A percentile compares a stretch with the other conserved stretches of the same genome.
phyloP scores from a whole-genome alignment of 2,113 vertebrate genomes.

The Micromys minutus region DNA sequence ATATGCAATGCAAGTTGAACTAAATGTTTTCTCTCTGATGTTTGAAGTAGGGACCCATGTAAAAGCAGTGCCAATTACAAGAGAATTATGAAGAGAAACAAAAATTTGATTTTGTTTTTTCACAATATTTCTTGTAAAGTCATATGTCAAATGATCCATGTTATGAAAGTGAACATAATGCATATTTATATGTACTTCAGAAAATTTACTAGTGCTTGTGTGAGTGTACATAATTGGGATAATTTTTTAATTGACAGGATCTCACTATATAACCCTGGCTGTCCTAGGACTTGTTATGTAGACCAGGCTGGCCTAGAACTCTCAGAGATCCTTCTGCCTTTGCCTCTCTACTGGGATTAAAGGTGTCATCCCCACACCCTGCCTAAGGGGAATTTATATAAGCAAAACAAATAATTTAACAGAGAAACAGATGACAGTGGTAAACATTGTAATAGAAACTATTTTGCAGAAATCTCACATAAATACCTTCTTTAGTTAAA shows the following conservation, averaged over 20 bases:
- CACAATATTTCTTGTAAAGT: slow-evolving; percentile 66
- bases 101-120: slow-evolving; percentile 63
- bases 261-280: neutral
- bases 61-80: slow-evolving; percentile 50
- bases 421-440: slow-evolving; percentile 37
- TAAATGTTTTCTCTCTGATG: slow-evolving; percentile 45
- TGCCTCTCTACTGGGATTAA: neutral
- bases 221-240: slow-evolving; percentile 2
- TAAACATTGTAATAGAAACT: slow-evolving; percentile 54
- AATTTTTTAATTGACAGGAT: neutral
- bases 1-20: slow-evolving; percentile 9
- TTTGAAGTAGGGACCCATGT: neutral
- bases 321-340: neutral
- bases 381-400: slow-evolving; percentile 17
- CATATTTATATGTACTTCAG: slow-evolving; percentile 45
- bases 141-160: slow-evolving; percentile 61
- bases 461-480: slow-evolving; percentile 52
- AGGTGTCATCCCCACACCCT: neutral
- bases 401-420: slow-evolving; percentile 46
- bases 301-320: neutral
- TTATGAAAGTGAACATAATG: slow-evolving; percentile 38
- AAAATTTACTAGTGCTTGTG: slow-evolving; percentile 61
- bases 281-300: neutral
- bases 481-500: slow-evolving; percentile 63
- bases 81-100: slow-evolving; percentile 65